phyloP scores from a whole-genome alignment of 2,113 vertebrate genomes.

The Aramus guarauna region DNA sequence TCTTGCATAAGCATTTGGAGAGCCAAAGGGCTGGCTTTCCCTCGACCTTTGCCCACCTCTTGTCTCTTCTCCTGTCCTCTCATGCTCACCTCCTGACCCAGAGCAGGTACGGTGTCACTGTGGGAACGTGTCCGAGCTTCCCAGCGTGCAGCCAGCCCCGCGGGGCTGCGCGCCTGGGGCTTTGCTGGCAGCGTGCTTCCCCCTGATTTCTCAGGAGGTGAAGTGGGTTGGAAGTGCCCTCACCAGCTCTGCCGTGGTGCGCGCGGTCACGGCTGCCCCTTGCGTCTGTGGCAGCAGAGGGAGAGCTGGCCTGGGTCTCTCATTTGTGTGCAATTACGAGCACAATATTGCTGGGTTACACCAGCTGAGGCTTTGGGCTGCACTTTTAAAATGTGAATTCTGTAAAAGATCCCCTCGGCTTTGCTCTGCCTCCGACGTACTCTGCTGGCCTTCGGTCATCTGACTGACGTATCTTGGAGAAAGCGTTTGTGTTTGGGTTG shows the following conservation, averaged over 20 bases:
- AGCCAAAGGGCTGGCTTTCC: background rate
- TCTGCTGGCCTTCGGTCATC: background rate
- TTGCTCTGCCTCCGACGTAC: background rate
- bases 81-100: background rate
- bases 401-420: background rate
- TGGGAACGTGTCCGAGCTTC: background rate
- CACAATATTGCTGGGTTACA: background rate
- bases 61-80: background rate
- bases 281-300: background rate
- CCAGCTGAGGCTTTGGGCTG: background rate
- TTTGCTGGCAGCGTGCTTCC: background rate
- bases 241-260: background rate
- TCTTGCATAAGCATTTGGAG: background rate
- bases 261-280: rapidly evolving
- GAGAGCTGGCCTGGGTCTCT: background rate
- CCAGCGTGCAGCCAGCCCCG: rapidly evolving
- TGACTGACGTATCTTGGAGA: background rate
- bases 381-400: background rate
- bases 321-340: background rate
- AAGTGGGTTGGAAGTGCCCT: background rate
- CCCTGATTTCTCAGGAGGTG: background rate
- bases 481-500: background rate
- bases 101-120: background rate
- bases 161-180: rapidly evolving
- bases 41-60: background rate